These are phyloP conservation scores for Ficedula albicollis DNA, from an alignment of 2,797 vertebrate genomes.

Conservation along the genomic window DNA sequence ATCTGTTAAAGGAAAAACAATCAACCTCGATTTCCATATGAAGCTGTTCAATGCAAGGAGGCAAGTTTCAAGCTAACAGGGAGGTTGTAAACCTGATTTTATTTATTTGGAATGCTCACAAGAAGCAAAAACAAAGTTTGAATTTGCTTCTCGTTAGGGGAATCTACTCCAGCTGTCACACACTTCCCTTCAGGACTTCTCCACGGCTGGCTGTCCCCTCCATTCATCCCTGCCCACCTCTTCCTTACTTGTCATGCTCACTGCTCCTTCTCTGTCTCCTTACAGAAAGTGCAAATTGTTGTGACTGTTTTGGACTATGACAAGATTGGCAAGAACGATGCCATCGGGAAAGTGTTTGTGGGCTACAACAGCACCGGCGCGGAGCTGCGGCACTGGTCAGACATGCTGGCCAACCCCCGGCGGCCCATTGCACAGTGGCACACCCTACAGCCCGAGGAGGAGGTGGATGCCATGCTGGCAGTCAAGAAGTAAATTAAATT, in stretches of 20 bases:
- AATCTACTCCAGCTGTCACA: background rate
- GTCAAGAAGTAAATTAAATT: slow-evolving; percentile 89
- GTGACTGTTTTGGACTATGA: slow-evolving; percentile 99
- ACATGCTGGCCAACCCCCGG: slow-evolving; percentile 99
- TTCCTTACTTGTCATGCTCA: background rate
- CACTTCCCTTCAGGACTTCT: background rate
- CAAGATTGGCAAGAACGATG: slow-evolving; percentile 99
- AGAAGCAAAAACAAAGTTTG: background rate
- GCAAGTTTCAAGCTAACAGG: background rate
- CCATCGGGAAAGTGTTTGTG: slow-evolving; percentile 99
- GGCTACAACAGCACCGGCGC: slow-evolving; percentile 98
- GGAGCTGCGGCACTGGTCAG: slow-evolving; percentile 98
- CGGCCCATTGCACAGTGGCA: slow-evolving; percentile 99
- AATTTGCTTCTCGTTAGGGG: background rate
- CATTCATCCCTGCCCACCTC: background rate
- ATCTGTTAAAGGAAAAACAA: background rate
- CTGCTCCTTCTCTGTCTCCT: slow-evolving; percentile 6
- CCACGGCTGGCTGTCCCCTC: background rate
- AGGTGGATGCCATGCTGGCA: slow-evolving; percentile 95
- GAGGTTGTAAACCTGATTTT: background rate
- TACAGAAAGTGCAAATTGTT: slow-evolving; percentile 99
- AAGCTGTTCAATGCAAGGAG: background rate
- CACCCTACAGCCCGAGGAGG: slow-evolving; percentile 95
- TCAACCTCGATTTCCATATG: background rate
- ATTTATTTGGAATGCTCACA: background rate